Conservation (phyloP, 2,888 invertebrate species). For the Leucophenga maculata region DNA sequence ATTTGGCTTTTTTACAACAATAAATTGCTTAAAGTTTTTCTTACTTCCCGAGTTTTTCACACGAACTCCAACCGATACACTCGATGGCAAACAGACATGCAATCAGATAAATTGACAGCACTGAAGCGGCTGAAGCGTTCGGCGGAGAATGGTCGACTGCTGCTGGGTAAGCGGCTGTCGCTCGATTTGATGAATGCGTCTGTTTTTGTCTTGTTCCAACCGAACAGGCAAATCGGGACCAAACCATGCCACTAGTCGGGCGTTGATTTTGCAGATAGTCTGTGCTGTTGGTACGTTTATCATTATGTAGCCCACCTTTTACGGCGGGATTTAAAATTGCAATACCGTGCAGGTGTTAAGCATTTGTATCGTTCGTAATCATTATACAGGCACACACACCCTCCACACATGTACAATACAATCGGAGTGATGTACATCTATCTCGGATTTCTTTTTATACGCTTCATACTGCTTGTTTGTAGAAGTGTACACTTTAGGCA, state of each 20-base stretch:
- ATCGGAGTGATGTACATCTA: background rate
- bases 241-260: background rate
- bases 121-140: background rate
- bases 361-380: constrained; percentile 25
- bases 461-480: background rate
- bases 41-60: background rate
- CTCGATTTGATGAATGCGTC: constrained; percentile 25
- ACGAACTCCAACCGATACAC: background rate
- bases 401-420: constrained; percentile 14
- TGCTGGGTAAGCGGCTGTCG: constrained; percentile 8
- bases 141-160: background rate
- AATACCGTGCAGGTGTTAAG: constrained; percentile 25
- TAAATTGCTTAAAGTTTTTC: constrained; percentile 23
- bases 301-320: constrained; percentile 6
- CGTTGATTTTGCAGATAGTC: background rate
- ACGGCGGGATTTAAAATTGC: constrained; percentile 28
- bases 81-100: constrained; percentile 7
- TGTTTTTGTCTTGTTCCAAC: constrained; percentile 16
- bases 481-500: background rate
- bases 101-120: constrained; percentile 26
- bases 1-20: constrained; percentile 15
- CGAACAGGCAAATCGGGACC: background rate
- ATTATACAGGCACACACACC: constrained; percentile 15
- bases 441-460: no score
- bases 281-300: background rate